Conservation (phyloP, 2,888 invertebrate species). For the Amphipyra tragopoginis region DNA sequence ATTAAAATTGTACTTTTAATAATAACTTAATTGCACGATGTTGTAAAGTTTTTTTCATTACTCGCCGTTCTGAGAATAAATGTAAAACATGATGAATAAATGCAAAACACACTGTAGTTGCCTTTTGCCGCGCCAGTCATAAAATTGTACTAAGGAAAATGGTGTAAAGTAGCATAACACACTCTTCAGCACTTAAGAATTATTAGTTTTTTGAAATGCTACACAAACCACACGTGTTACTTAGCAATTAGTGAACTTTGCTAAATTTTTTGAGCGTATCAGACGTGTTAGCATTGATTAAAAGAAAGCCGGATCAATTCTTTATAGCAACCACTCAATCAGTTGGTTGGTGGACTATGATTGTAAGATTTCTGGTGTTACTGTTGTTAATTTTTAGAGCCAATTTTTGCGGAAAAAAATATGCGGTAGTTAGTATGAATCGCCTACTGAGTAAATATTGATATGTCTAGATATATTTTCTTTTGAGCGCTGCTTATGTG, state of each 20-base stretch:
- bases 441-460: too few species aligned
- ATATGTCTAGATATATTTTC: too few species aligned
- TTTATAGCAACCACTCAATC: too few species aligned
- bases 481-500: too few species aligned
- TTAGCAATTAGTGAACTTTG: constrained; percentile 4
- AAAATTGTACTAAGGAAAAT: constrained; percentile 50
- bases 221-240: constrained; percentile 15
- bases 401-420: too few species aligned
- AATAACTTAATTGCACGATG: constrained; percentile 25
- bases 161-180: constrained; percentile 24
- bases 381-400: too few species aligned
- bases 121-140: constrained; percentile 51
- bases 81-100: constrained; percentile 58
- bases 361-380: too few species aligned
- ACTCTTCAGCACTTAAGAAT: constrained; percentile 35
- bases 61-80: constrained; percentile 35
- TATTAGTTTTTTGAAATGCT: constrained; percentile 35
- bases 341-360: too few species aligned
- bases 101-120: constrained; percentile 55
- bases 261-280: not conserved
- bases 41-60: constrained; percentile 33
- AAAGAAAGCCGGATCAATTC: too few species aligned
- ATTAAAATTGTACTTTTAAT: constrained; percentile 23
- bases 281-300: too few species aligned
- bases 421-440: too few species aligned